Base-by-base conservation (phyloP, 2,888 invertebrate genomes). In the Caenorhabditis sp. region DNA sequence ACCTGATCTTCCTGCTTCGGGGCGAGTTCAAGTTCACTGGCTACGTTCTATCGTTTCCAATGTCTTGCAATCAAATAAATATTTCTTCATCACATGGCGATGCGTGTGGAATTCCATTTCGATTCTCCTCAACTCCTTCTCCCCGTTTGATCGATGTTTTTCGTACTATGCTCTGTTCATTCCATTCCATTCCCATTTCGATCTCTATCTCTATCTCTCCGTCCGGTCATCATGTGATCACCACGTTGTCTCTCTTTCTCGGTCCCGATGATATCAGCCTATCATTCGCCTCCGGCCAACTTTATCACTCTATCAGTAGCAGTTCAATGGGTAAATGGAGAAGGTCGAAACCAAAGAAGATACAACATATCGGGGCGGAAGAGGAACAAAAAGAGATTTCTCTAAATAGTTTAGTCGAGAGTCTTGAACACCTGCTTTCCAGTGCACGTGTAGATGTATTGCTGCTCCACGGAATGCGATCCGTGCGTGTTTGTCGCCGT, bases 381-480 rank as follows among this genome's bases (percentile, higher is more conserved):
- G 20, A 44, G 20, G 13, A 13, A 40, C 24, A 51, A 26, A 67
- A 28, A 56, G 51, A 55, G 47, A 65, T 60, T 53, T 51, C n/a
- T n/a, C n/a, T n/a, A n/a, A n/a, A n/a, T 40, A 56, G 37, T 32
- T 58, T 26, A 76, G 15, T 83, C 80, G 20, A 83, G 88, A 26
- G 89, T 90, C 76, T 90, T 90, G 86, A 90, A 90, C 9, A 90
- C 89, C 68, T 91, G 85, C 55, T 92, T 90, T 11, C 85, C 90
- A n/a, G 88, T 88, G 71, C 88, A 89, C 26, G 76, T 82, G 51
- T 86, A 83, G 35, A 88, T 87, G 77, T 91, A 91, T 58, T 86
- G 88, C 72, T 92, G 91, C 68, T 92, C 89, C 22, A 90, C 89
- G 13, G 78, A 85, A 58, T 89, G 88, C 13, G 80, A 84, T 51